phyloP scores from a whole-genome alignment of 2,113 vertebrate species.

The Solea senegalensis region DNA sequence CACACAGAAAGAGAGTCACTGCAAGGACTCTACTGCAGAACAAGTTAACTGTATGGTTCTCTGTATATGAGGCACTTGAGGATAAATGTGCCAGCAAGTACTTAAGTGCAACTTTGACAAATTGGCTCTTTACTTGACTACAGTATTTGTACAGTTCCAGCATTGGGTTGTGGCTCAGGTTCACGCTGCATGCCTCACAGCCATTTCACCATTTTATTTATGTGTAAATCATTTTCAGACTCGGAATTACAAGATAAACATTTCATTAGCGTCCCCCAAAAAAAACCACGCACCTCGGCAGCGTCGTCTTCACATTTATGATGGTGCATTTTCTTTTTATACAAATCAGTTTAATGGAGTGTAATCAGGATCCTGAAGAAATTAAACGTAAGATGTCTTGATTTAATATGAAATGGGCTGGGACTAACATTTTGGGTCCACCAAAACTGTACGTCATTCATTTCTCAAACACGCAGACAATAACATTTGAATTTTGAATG shows the following conservation, averaged over 20 bases:
- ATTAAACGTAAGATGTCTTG: too few relatives aligned
- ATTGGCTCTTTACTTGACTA: background rate
- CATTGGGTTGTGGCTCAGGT: background rate
- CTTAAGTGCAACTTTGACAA: background rate
- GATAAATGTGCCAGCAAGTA: background rate
- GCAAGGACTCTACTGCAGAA: background rate
- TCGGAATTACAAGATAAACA: background rate
- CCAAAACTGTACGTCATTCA: too few relatives aligned
- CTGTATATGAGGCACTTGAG: background rate
- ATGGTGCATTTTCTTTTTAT: background rate
- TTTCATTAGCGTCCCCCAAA: background rate
- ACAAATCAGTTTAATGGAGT: background rate
- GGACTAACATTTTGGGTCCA: too few relatives aligned
- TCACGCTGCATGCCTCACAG: background rate
- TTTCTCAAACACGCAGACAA: too few relatives aligned
- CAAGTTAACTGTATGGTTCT: background rate
- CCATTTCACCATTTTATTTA: background rate
- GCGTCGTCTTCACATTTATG: background rate
- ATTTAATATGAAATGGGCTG: too few relatives aligned
- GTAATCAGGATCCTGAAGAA: too few relatives aligned
- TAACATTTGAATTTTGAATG: too few relatives aligned
- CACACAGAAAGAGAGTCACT: background rate
- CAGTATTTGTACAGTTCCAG: background rate
- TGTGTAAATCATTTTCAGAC: background rate
- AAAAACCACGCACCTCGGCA: background rate